Conservation (phyloP, 2,888 invertebrate genomes). For the Cheilosia urbana region DNA sequence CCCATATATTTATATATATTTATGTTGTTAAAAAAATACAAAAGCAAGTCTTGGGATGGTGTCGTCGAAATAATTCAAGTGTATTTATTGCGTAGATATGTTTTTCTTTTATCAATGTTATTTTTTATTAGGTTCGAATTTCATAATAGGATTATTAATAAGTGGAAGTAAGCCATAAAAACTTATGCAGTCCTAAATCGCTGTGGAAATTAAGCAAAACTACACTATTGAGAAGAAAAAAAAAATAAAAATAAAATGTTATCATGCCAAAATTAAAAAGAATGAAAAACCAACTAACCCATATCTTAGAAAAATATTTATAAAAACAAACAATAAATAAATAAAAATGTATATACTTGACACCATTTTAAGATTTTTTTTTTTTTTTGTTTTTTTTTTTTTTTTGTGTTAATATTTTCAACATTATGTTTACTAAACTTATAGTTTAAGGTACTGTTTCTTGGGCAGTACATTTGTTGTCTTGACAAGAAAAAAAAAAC, state of each 20-base stretch:
- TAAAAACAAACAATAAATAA: conserved; percentile 16
- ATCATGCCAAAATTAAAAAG: background rate
- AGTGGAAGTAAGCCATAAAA: background rate
- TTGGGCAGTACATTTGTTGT: too few species aligned
- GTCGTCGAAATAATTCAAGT: conserved; percentile 47
- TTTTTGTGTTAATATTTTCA: background rate
- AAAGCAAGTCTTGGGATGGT: conserved; percentile 55
- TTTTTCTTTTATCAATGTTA: conserved; percentile 7
- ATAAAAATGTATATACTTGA: conserved; percentile 25
- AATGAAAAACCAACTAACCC: background rate
- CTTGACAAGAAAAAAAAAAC: too few species aligned
- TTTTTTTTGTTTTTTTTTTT: conserved; percentile 21
- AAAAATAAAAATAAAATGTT: background rate
- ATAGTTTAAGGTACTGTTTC: background rate
- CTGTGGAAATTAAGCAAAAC: conserved; percentile 2
- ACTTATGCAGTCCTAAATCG: conserved; percentile 8
- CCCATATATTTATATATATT: background rate
- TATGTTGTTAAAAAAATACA: conserved; percentile 13
- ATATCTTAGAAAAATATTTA: background rate
- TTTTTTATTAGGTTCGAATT: background rate
- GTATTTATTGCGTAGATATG: conserved; percentile 29
- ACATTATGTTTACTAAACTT: background rate
- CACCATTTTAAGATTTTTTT: conserved; percentile 48
- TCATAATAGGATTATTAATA: conserved; percentile 12
- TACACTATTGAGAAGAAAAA: conserved; percentile 5